Evolutionary conservation across 2,888 invertebrate genomes (phyloP), one percentile per base, ranked within the genome.

Genomic region (Pristionchus maxplancki): DNA sequence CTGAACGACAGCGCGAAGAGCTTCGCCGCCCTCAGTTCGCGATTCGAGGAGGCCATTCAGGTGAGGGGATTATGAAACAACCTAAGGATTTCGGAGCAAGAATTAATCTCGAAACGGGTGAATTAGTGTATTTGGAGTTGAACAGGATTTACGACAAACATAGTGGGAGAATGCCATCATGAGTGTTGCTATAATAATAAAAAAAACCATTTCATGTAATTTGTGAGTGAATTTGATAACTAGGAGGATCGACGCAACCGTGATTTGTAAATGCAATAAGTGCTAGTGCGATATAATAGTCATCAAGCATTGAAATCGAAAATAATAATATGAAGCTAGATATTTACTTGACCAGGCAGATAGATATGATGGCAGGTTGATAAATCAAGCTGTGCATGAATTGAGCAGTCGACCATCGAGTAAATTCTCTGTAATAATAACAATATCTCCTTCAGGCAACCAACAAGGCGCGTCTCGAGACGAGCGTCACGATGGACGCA

Each of bases 1-100:
- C 88, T 91, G 37, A 89, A 90, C 34, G 91, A 92, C 15, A 89
- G 90, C 58, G 89, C 62, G 1, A 74, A 64, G 81, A 50, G 50
- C 28, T 44, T 81, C 28, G 37, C 34, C 28, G 50, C 17, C 31
- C 88, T 88, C 37, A 28, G 24, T 3, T 1, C 44, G 1, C 28
- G 37, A 37, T 78, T 88, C 40, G 81, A 88, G 20, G 81, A 88
- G 62, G 88, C 88, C 1, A n/a, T 87, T 20, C n/a, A 50, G 50
- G 87, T 53, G 34, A 11, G 84, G 6, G 15, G 15, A 17, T n/a
- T n/a, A n/a, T n/a, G n/a, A n/a, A n/a, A n/a, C n/a, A n/a, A n/a
- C n/a, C n/a, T n/a, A n/a, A n/a, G n/a, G n/a, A n/a, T n/a, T n/a
- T n/a, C n/a, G n/a, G n/a, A n/a, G n/a, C n/a, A n/a, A n/a, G n/a